Evolutionary conservation across 2,113 vertebrate genomes (phyloP).

Genomic region (Podarcis muralis): DNA sequence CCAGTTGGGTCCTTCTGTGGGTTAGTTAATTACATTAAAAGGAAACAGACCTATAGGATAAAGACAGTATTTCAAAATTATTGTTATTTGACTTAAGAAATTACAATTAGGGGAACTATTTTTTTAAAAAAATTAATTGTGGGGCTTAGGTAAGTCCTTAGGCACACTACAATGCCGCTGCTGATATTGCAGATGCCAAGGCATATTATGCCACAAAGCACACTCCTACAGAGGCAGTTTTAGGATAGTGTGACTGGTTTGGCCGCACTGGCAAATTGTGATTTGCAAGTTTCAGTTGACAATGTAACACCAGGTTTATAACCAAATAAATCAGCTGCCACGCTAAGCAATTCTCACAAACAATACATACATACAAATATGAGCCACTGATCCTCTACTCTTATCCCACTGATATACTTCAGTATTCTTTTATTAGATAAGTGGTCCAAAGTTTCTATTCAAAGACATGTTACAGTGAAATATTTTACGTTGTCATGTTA

Average conservation of each 20-base stretch:
- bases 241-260: no score
- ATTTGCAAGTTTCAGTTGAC: constrained; percentile 45
- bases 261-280: no score
- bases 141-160: neutral
- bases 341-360: constrained; percentile 62
- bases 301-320: constrained; percentile 62
- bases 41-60: neutral
- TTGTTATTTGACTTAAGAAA: neutral
- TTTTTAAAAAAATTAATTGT: neutral
- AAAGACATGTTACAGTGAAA: constrained; percentile 45
- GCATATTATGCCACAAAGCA: no score
- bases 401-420: constrained; percentile 50
- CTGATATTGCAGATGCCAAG: neutral
- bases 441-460: constrained; percentile 47
- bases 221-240: no score
- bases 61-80: neutral
- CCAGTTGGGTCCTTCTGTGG: neutral
- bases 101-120: neutral
- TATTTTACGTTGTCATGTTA: constrained; percentile 36
- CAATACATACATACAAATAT: constrained; percentile 34
- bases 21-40: neutral
- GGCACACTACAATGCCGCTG: neutral
- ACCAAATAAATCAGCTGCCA: constrained; percentile 52
- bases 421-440: constrained; percentile 49
- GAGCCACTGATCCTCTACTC: constrained; percentile 50